These are phyloP conservation scores for Lepus americanus DNA, from an alignment of 2,113 vertebrate genomes.

Conservation along the genomic window DNA sequence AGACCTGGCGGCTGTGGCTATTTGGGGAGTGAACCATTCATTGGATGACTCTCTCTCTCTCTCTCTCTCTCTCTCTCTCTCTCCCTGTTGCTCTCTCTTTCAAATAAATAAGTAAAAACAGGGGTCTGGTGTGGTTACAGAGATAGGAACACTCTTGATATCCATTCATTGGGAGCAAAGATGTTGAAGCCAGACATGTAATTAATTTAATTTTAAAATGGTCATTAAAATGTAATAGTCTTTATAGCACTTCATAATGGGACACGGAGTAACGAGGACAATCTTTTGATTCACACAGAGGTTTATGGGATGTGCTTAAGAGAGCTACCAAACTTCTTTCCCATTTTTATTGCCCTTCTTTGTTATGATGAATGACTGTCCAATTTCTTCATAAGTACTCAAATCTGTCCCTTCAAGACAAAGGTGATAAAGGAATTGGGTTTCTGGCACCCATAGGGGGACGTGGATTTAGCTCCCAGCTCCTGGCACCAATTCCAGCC, in stretches of 20 bases:
- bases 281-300: neutral
- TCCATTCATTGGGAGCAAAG: neutral
- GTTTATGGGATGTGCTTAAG: neutral
- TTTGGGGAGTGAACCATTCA: no score
- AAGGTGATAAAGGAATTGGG: neutral
- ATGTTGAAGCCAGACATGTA: neutral
- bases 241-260: neutral
- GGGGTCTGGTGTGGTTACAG: neutral
- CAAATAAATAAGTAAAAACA: constrained; percentile 22
- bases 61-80: no score
- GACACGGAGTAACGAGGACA: neutral
- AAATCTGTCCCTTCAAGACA: neutral
- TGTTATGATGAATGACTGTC: neutral
- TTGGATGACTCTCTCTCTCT: no score
- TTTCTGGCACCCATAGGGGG: no score
- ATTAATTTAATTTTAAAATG: constrained; percentile 32
- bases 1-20: no score
- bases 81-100: no score
- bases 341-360: neutral
- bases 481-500: no score
- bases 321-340: neutral
- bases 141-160: neutral
- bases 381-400: neutral
- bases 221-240: neutral
- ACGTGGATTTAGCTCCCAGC: no score